Evolutionary conservation across 2,888 invertebrate species (phyloP), one percentile per base, ranked within the genome.

Genomic region (Melanotus villosus): DNA sequence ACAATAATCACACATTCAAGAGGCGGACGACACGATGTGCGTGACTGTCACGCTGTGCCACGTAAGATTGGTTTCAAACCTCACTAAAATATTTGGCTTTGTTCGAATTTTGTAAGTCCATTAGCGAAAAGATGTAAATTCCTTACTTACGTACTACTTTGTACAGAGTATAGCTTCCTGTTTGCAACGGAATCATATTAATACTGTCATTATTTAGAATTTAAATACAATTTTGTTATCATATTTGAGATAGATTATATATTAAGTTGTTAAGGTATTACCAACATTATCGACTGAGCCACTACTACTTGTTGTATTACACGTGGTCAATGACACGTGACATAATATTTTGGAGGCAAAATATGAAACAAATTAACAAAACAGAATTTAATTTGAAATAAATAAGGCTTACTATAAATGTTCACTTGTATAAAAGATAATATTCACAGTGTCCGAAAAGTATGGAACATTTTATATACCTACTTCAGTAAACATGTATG

Each of bases 271-370:
- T 5, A 10, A n/a, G 16, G 9, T n/a, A 18, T n/a, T 21, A 45
- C 62, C 56, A 34, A 30, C 65, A 41, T 71, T 73, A 70, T 68
- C 73, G 70, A 70, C 71, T 30, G 66, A 73, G 70, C 14, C 19
- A 10, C 56, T 73, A 62, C 74, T 67, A 75, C 75, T 73, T 75
- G 75, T 75, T 75, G 75, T 18, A 67, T 73, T 72, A 66, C 75
- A 75, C 75, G 75, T 75, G 75, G 67, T 69, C 65, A 58, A 41
- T 12, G 19, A 12, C 65, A 65, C 18, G 57, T 65, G 58, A 58
- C 12, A 7, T 30, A 4, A 18, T 1, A 32, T 14, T 21, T 52
- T 52, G 23, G 23, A 14, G 47, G 21, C 21, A 47, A 26, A 38
- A 47, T 19, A 43, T 36, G 10, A 36, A 32, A 6, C 14, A n/a